Conservation (phyloP, 2,888 invertebrate species). For the Dryococelus australis region DNA sequence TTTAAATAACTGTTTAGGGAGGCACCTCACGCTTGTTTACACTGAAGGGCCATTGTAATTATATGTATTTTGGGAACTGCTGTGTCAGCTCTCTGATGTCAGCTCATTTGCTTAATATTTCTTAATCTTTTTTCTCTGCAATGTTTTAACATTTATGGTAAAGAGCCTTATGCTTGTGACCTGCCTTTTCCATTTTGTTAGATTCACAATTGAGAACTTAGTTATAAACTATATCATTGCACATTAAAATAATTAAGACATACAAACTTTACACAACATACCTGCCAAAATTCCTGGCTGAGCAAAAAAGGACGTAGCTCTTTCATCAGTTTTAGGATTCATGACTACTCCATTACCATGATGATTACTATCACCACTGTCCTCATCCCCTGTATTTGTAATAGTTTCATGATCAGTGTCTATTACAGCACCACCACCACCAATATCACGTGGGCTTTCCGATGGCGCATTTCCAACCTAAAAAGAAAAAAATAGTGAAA, state of each 20-base stretch:
- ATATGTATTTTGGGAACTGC: too few species aligned
- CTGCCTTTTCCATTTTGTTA: too few species aligned
- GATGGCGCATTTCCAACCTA: conserved; percentile 5
- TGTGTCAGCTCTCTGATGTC: too few species aligned
- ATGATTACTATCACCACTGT: conserved; percentile 25
- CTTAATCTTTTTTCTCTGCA: too few species aligned
- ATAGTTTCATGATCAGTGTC: background rate
- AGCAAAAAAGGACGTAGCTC: conserved; percentile 91
- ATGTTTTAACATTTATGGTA: too few species aligned
- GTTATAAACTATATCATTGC: too few species aligned
- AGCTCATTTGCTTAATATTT: too few species aligned
- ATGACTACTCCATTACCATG: conserved; percentile 63
- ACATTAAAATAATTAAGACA: background rate
- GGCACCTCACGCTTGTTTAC: too few species aligned
- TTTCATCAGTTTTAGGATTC: conserved; percentile 83
- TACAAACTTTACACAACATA: conserved; percentile 56
- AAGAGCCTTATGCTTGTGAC: too few species aligned
- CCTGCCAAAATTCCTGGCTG: conserved; percentile 94
- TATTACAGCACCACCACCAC: background rate
- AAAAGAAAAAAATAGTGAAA: background rate
- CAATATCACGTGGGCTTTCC: conserved; percentile 23
- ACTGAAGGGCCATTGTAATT: too few species aligned
- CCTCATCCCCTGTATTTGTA: conserved; percentile 13
- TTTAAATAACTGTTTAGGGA: too few species aligned
- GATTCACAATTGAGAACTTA: too few species aligned